A percentile compares a stretch with the other conserved stretches of the same genome.
These are phyloP conservation scores for Eonycteris spelaea DNA, from an alignment of 2,113 vertebrate species.

Conservation along the genomic window DNA sequence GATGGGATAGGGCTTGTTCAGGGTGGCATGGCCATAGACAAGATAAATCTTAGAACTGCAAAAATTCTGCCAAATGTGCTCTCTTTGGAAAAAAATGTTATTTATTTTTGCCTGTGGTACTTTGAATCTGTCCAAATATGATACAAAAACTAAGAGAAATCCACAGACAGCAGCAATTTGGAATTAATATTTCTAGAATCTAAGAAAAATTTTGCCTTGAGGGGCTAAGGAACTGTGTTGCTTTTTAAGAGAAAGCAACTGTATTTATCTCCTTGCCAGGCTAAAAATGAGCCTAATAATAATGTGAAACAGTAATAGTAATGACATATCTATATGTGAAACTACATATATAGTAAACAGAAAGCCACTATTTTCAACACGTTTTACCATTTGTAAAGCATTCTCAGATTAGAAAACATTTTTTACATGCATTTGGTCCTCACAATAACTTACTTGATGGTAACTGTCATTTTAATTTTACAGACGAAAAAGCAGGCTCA, in stretches of 20 bases:
- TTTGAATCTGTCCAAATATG: neutral
- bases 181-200: slow-evolving; percentile 10
- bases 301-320: neutral
- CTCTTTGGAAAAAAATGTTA: neutral
- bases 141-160: neutral
- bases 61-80: neutral
- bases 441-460: neutral
- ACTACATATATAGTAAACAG: neutral
- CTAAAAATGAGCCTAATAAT: neutral
- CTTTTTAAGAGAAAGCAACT: slow-evolving; percentile 9
- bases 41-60: neutral
- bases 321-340: neutral
- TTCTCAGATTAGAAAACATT: neutral
- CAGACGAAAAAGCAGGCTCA: neutral
- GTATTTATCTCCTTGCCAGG: neutral
- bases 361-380: neutral
- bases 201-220: neutral
- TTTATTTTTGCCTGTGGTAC: neutral
- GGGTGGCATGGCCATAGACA: too few relatives aligned
- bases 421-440: neutral
- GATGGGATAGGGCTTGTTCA: too few relatives aligned
- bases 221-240: neutral
- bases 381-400: neutral
- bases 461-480: slow-evolving; percentile 11
- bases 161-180: neutral